Evolutionary conservation across 2,888 invertebrate species (phyloP).

Genomic region (Gasteruption jaculator): DNA sequence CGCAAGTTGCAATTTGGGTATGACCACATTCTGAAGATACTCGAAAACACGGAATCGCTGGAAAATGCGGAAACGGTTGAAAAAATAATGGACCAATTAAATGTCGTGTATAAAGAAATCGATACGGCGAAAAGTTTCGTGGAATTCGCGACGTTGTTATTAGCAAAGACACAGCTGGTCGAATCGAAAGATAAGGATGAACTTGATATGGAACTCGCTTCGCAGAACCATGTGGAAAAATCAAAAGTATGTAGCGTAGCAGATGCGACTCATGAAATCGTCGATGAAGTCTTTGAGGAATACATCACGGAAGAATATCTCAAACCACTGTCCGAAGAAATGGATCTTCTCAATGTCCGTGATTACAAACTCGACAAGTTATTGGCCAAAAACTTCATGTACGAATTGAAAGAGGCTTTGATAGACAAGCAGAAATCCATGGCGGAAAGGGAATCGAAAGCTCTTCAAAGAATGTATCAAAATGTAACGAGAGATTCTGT

Average conservation of each 20-base stretch:
- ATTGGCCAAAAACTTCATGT: constrained; percentile 43
- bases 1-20: constrained; percentile 40
- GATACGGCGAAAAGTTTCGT: constrained; percentile 40
- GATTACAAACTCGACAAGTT: constrained; percentile 36
- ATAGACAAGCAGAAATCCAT: constrained; percentile 42
- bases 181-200: constrained; percentile 10
- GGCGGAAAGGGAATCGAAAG: constrained; percentile 43
- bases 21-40: constrained; percentile 31
- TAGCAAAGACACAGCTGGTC: constrained; percentile 28
- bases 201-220: constrained; percentile 8
- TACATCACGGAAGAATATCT: constrained; percentile 45
- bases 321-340: constrained; percentile 35
- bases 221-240: constrained; percentile 11
- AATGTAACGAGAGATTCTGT: constrained; percentile 17
- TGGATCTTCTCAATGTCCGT: constrained; percentile 26
- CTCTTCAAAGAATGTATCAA: constrained; percentile 38
- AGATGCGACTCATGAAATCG: constrained; percentile 38
- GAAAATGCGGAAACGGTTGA: constrained; percentile 25
- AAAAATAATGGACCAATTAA: constrained; percentile 29
- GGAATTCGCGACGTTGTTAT: constrained; percentile 37
- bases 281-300: constrained; percentile 49
- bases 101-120: constrained; percentile 36
- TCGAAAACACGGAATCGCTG: constrained; percentile 30
- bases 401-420: constrained; percentile 44
- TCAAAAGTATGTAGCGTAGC: constrained; percentile 19